A percentile compares a stretch with the other conserved stretches of the same genome.
Evolutionary conservation across 2,797 vertebrate genomes (phyloP).

Genomic region (Ctenopoma kingsleyae): DNA sequence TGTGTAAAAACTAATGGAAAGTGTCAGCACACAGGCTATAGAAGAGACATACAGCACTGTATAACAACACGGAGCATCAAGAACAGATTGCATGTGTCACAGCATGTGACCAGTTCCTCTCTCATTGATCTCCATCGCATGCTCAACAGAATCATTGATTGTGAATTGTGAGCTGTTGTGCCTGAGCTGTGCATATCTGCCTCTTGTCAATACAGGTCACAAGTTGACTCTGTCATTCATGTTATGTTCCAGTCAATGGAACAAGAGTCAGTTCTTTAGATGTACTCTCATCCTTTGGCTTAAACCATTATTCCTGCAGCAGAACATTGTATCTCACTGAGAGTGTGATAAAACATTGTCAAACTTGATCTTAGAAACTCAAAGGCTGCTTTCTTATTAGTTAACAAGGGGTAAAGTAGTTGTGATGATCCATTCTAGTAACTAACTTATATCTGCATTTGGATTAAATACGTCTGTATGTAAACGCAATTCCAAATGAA

Average conservation of each 20-base stretch:
- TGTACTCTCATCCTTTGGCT: slow-evolving; percentile 32
- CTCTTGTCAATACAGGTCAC: slow-evolving; percentile 55
- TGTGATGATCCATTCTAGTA: no score
- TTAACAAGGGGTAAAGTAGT: background rate
- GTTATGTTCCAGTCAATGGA: slow-evolving; percentile 38
- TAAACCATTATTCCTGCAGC: slow-evolving; percentile 1
- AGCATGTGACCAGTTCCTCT: slow-evolving; percentile 47
- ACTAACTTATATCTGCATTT: no score
- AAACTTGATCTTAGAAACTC: background rate
- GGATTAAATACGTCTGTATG: no score
- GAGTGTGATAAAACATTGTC: slow-evolving; percentile 3
- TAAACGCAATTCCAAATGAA: background rate
- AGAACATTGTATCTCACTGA: background rate
- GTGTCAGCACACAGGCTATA: slow-evolving; percentile 33
- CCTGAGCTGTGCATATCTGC: slow-evolving; percentile 46
- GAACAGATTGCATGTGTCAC: slow-evolving; percentile 30
- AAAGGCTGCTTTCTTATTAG: slow-evolving; percentile 11
- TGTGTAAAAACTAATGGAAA: slow-evolving; percentile 49
- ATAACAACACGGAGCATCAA: slow-evolving; percentile 27
- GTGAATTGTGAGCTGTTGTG: slow-evolving; percentile 60
- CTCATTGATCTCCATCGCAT: slow-evolving; percentile 51
- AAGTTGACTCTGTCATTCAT: slow-evolving; percentile 35
- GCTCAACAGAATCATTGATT: slow-evolving; percentile 71
- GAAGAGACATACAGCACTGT: slow-evolving; percentile 30
- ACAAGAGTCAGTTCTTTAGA: slow-evolving; percentile 27